Percentiles rank a stretch among this genome's conserved stretches.
These are phyloP conservation scores for Neodiprion lecontei DNA, from an alignment of 1,140 invertebrate species.

Conservation along the genomic window DNA sequence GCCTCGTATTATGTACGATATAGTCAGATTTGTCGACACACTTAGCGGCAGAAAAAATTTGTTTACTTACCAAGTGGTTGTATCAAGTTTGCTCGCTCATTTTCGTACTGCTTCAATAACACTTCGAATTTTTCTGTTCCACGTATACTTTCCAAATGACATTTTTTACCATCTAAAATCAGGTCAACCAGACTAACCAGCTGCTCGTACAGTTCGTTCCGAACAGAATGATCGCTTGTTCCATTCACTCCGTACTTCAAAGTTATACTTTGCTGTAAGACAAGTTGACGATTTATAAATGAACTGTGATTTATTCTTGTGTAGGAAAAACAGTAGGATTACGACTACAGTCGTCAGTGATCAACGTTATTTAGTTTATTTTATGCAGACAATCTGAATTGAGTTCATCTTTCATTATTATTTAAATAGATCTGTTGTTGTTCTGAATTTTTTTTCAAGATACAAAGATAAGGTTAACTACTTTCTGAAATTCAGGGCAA, in stretches of 20 bases:
- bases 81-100: constrained; percentile 70
- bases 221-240: constrained; percentile 60
- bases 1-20: background rate
- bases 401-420: constrained; percentile 10
- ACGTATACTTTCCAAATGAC: constrained; percentile 74
- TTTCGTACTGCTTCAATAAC: constrained; percentile 71
- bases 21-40: constrained; percentile 8
- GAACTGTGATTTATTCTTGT: background rate
- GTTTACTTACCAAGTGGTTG: constrained; percentile 62
- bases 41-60: background rate
- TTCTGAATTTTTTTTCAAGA: too few relatives aligned
- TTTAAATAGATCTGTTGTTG: too few relatives aligned
- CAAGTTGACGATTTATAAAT: constrained; percentile 20
- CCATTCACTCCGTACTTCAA: constrained; percentile 66
- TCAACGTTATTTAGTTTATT: too few relatives aligned
- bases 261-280: constrained; percentile 62
- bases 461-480: too few relatives aligned
- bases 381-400: background rate
- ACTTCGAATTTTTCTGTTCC: constrained; percentile 66
- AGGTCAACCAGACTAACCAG: constrained; percentile 77
- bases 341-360: too few relatives aligned
- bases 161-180: constrained; percentile 76
- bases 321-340: too few relatives aligned
- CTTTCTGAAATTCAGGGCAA: too few relatives aligned
- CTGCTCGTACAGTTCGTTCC: constrained; percentile 72